Percentiles rank a stretch among this genome's conserved stretches.
These are phyloP conservation scores for Macrophya annulata DNA, from an alignment of 2,888 invertebrate genomes.

Conservation along the genomic window DNA sequence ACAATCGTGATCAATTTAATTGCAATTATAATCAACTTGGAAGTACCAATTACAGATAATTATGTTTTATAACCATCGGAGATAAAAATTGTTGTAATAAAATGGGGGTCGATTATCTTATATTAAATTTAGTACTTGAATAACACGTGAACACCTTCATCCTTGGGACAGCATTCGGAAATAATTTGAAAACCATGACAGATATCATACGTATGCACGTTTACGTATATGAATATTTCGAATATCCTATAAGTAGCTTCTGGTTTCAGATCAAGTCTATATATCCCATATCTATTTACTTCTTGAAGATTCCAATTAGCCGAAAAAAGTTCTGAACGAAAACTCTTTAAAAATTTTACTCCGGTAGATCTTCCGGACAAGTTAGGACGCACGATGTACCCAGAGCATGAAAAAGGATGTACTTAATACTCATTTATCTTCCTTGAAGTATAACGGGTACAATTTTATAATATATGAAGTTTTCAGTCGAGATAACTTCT, in stretches of 20 bases:
- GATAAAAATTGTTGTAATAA: not conserved
- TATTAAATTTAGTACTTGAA: not conserved
- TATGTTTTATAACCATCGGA: not conserved
- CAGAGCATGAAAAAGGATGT: not conserved
- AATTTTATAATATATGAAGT: conserved; percentile 26
- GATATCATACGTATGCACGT: too few species aligned
- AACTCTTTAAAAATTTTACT: conserved; percentile 8
- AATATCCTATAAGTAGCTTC: not conserved
- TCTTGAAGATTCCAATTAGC: conserved; percentile 15
- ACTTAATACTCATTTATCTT: conserved; percentile 29
- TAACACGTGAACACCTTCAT: not conserved
- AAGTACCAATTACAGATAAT: not conserved
- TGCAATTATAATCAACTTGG: not conserved
- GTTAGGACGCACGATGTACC: not conserved
- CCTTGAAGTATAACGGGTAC: not conserved
- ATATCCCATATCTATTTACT: not conserved
- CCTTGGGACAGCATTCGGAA: not conserved
- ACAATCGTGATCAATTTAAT: not conserved
- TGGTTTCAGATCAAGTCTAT: not conserved
- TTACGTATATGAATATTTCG: not conserved
- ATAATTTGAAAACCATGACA: not conserved
- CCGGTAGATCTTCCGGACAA: conserved; percentile 4
- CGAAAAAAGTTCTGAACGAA: not conserved
- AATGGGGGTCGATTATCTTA: not conserved
- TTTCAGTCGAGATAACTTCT: not conserved